Evolutionary conservation across 2,888 invertebrate genomes (phyloP).

Genomic region (Eucera pruinosa): DNA sequence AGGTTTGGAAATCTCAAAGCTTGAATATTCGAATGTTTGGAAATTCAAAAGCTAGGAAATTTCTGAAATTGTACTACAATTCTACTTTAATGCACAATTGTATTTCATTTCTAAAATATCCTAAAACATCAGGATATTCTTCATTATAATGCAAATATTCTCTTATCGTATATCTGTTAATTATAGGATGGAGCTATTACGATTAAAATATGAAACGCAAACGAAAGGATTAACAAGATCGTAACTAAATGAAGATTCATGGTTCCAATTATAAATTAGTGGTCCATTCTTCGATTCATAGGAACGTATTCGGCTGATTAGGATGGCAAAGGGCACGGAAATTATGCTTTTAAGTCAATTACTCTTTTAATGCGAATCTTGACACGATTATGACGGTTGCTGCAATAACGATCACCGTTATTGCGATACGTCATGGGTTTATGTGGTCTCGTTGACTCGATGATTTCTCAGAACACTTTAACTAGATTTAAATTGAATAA

Average conservation of each 20-base stretch:
- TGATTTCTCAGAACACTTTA: constrained; percentile 26
- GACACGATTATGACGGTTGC: constrained; percentile 17
- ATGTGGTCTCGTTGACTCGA: background rate
- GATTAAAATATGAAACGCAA: background rate
- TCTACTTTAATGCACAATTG: too few species aligned
- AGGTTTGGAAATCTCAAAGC: too few species aligned
- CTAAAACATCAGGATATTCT: too few species aligned
- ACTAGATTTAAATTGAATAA: constrained; percentile 33
- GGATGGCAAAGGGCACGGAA: constrained; percentile 47
- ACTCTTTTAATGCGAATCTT: constrained; percentile 35
- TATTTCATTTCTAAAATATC: too few species aligned
- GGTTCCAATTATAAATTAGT: constrained; percentile 50
- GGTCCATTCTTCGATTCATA: constrained; percentile 46
- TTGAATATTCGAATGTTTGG: too few species aligned
- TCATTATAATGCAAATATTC: too few species aligned
- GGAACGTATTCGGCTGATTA: constrained; percentile 10
- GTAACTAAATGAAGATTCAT: background rate
- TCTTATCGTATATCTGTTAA: background rate
- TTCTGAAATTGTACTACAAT: too few species aligned
- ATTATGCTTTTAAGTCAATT: constrained; percentile 59
- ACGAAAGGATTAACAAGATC: constrained; percentile 1
- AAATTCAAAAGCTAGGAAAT: too few species aligned
- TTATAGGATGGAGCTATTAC: background rate
- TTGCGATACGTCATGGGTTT: constrained; percentile 17
- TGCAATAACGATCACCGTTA: constrained; percentile 34